Percentiles rank a stretch among this genome's conserved stretches.
phyloP scores from a whole-genome alignment of 2,888 invertebrate species.

The Leptinotarsa rubiginosa region DNA sequence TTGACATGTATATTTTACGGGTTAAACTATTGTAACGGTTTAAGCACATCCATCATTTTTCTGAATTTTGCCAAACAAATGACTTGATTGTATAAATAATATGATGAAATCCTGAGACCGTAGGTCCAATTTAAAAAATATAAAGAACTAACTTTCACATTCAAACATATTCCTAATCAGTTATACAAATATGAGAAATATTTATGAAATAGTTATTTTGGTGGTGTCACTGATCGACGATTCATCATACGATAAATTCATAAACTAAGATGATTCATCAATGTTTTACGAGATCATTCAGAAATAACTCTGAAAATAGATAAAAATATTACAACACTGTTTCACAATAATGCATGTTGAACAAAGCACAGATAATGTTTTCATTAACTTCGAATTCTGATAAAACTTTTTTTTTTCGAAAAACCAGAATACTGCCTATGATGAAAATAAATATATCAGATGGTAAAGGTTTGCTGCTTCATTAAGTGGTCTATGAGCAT shows the following conservation, averaged over 20 bases:
- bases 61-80: too few species aligned
- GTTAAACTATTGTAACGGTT: too few species aligned
- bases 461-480: too few species aligned
- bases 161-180: neutral
- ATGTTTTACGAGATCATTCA: neutral
- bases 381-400: neutral
- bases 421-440: too few species aligned
- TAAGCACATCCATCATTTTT: too few species aligned
- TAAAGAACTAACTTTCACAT: neutral
- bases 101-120: too few species aligned
- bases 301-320: neutral
- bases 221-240: neutral
- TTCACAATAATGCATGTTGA: neutral
- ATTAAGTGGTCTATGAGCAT: too few species aligned
- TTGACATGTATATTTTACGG: too few species aligned
- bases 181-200: neutral
- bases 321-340: slow-evolving; percentile 2
- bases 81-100: too few species aligned
- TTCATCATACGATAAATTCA: neutral
- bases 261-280: slow-evolving; percentile 7
- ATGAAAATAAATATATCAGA: too few species aligned
- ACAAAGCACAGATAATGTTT: neutral
- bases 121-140: too few species aligned
- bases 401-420: neutral
- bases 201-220: neutral